These are phyloP conservation scores for Hirtodrosophila trivittata DNA, from an alignment of 2,888 invertebrate genomes.

Conservation along the genomic window DNA sequence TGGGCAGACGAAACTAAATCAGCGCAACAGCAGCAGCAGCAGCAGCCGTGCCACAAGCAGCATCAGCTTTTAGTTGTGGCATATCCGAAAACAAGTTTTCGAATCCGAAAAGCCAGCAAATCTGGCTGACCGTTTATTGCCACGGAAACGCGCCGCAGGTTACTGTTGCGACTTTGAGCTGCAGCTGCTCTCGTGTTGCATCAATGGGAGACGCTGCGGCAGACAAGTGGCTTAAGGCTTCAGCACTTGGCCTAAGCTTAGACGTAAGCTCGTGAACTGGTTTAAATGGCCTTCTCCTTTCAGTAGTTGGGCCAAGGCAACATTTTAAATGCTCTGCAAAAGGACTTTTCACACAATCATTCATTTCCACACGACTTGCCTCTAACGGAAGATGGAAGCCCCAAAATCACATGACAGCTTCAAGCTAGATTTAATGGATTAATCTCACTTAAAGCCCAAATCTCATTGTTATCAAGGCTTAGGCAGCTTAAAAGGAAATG, in stretches of 20 bases:
- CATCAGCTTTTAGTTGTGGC: too few species aligned
- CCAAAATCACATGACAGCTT: too few species aligned
- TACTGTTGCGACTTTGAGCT: constrained; percentile 22
- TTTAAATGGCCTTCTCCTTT: constrained; percentile 62
- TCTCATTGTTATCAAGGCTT: too few species aligned
- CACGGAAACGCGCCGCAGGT: constrained; percentile 61
- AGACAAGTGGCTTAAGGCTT: constrained; percentile 13
- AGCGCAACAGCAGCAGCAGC: constrained; percentile 41
- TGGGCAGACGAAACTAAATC: constrained; percentile 67
- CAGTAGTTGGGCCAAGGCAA: neutral
- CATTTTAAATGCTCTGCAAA: constrained; percentile 9
- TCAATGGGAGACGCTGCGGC: constrained; percentile 34
- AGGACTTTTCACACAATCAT: too few species aligned
- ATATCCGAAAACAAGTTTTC: constrained; percentile 9
- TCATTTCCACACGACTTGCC: too few species aligned
- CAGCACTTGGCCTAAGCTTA: constrained; percentile 20
- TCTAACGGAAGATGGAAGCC: too few species aligned
- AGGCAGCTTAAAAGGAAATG: too few species aligned
- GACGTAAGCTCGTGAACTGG: constrained; percentile 57
- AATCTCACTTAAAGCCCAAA: neutral
- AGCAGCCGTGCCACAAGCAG: neutral
- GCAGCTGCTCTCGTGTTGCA: constrained; percentile 38
- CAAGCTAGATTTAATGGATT: too few species aligned
- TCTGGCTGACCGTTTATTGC: constrained; percentile 51
- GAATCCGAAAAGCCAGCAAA: constrained; percentile 32